phyloP scores from a whole-genome alignment of 2,888 invertebrate genomes.

The Lathronympha strigana region DNA sequence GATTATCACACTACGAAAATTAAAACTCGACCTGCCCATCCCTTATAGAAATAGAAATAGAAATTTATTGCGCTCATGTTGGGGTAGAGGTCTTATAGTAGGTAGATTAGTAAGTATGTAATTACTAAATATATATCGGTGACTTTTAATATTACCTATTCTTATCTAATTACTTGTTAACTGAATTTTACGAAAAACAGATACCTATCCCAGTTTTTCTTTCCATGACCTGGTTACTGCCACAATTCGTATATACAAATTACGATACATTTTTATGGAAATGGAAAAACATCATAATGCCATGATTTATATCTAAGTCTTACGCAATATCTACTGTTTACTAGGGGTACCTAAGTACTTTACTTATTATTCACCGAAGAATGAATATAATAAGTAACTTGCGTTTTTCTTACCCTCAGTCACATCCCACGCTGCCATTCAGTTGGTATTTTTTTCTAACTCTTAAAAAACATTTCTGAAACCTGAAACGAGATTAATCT shows the following conservation, averaged over 20 bases:
- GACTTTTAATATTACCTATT: too few species aligned
- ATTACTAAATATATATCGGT: too few species aligned
- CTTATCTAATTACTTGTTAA: too few species aligned
- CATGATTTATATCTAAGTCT: conserved; percentile 44
- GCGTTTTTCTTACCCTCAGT: conserved; percentile 64
- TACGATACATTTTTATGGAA: conserved; percentile 65
- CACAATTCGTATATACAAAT: conserved; percentile 54
- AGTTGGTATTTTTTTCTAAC: conserved; percentile 20
- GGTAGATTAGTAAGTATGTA: too few species aligned
- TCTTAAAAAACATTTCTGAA: conserved; percentile 12
- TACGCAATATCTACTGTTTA: neutral
- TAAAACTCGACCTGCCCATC: too few species aligned
- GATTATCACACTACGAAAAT: too few species aligned
- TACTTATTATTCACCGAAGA: too few species aligned
- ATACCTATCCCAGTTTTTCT: neutral
- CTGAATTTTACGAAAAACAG: too few species aligned
- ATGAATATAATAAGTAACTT: neutral
- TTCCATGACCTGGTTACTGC: conserved; percentile 51
- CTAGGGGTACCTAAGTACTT: too few species aligned
- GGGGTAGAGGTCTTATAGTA: too few species aligned
- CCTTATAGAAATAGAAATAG: too few species aligned
- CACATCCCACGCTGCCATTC: conserved; percentile 75
- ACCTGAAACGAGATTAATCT: conserved; percentile 15
- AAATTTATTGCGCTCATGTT: too few species aligned
- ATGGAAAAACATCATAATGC: conserved; percentile 57